phyloP scores from a whole-genome alignment of 2,797 vertebrate genomes.

The Orientallactaga sibirica region DNA sequence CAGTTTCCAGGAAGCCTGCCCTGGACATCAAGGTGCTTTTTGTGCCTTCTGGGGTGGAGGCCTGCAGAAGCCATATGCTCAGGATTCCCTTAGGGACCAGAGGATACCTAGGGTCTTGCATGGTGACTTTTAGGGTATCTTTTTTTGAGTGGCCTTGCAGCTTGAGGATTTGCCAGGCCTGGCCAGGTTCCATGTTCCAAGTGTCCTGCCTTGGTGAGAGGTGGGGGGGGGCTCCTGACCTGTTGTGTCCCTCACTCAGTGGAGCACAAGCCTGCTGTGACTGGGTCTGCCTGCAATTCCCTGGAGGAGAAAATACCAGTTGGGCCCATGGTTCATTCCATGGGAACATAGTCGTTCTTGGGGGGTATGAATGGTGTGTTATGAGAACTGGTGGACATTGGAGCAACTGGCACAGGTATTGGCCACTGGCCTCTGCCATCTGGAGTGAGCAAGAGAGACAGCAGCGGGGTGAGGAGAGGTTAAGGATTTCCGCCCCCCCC shows the following conservation, averaged over 20 bases:
- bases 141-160: background rate
- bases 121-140: too few species aligned
- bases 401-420: too few species aligned
- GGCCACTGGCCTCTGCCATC: accelerated
- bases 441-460: too few species aligned
- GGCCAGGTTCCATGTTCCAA: accelerated
- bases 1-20: background rate
- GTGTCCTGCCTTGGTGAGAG: too few species aligned
- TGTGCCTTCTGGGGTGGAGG: background rate
- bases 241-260: accelerated
- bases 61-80: background rate
- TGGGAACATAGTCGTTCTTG: too few species aligned
- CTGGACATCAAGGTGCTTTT: background rate
- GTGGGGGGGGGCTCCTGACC: accelerated
- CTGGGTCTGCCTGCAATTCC: background rate
- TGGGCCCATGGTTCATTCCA: accelerated
- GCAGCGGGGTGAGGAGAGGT: accelerated
- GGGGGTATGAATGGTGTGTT: too few species aligned
- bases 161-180: accelerated
- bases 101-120: background rate
- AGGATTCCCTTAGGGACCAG: accelerated
- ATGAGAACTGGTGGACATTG: too few species aligned
- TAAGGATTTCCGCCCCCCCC: background rate
- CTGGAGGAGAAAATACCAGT: accelerated
- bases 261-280: accelerated